Base-by-base conservation (phyloP, 2,797 vertebrate genomes). In the Neosalanx taihuensis region DNA sequence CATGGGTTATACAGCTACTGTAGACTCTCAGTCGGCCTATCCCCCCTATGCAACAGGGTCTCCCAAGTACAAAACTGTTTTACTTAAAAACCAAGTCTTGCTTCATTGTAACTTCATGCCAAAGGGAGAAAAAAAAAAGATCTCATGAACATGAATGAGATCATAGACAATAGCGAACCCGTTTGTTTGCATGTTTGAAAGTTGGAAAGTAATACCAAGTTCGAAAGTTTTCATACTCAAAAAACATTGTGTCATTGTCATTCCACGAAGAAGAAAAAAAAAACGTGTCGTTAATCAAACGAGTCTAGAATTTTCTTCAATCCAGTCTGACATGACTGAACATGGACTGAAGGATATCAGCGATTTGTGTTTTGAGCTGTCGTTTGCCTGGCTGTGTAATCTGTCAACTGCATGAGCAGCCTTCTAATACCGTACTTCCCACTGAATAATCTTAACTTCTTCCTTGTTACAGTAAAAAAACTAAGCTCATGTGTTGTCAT, bases 131-230 rank as follows among this genome's bases (percentile, higher is more conserved):
- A 26, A 30, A 30, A 35, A 23, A 30, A 29, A 58, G 62, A 58
- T 74, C 68, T 26, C 51, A 67, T 65, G 62, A 41, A 53, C 26
- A 71, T 20, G 41, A 60, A 20, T 29, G 18, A 65, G 53, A 35
- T 69, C 13, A 49, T 58, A 30, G 26, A 61, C 67, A 58, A 31
- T 65, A 37, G 6, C 26, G 53, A 57, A 71, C 51, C 65, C 20
- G 60, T 41, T 33, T n/a, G 26, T 37, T 62, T 51, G 31, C 9
- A 67, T 66, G 29, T n/a, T 30, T 64, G 58, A 58, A 64, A 61
- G 62, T 10, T 5, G 33, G 37, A 37, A 64, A 64, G 33, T 37
- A 10, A 64, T 37, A 6, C 61, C 31, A 37, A 31, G 51, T n/a
- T 18, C 29, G 12, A 6, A 62, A 13, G 63, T 18, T 20, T 37